phyloP scores from a whole-genome alignment of 2,113 vertebrate genomes.

The Orientallactaga bullata region DNA sequence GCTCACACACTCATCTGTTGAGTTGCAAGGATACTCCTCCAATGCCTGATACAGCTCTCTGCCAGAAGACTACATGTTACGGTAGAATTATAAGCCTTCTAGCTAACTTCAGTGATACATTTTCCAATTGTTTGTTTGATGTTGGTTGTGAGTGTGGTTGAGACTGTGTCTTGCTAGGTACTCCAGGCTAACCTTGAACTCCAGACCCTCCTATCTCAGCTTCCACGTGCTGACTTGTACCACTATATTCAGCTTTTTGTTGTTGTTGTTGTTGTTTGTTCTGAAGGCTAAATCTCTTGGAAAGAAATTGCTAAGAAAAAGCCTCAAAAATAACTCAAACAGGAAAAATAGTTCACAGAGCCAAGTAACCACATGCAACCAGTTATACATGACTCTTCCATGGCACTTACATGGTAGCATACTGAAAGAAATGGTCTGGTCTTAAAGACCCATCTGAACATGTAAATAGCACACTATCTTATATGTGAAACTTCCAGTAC shows the following conservation, averaged over 20 bases:
- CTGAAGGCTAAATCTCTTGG: background rate
- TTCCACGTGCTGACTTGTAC: background rate
- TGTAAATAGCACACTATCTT: background rate
- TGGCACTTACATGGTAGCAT: background rate
- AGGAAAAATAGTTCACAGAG: background rate
- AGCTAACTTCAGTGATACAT: background rate
- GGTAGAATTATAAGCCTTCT: background rate
- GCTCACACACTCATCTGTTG: background rate
- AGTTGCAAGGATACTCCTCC: background rate
- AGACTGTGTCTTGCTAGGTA: background rate
- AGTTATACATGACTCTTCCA: background rate
- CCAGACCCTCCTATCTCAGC: background rate
- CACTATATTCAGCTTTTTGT: background rate
- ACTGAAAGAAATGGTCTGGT: fast-evolving
- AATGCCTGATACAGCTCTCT: background rate
- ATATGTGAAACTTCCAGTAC: background rate
- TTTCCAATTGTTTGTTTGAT: background rate
- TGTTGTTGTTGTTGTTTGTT: background rate
- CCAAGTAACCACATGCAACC: background rate
- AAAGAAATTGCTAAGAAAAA: background rate
- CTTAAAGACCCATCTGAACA: background rate
- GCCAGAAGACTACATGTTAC: background rate
- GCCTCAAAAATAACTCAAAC: background rate
- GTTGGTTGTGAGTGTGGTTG: background rate
- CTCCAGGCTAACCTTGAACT: background rate